A percentile compares a stretch with the other conserved stretches of the same genome.
Evolutionary conservation across 2,888 invertebrate genomes (phyloP).

Genomic region (Tryphoninae sp.): DNA sequence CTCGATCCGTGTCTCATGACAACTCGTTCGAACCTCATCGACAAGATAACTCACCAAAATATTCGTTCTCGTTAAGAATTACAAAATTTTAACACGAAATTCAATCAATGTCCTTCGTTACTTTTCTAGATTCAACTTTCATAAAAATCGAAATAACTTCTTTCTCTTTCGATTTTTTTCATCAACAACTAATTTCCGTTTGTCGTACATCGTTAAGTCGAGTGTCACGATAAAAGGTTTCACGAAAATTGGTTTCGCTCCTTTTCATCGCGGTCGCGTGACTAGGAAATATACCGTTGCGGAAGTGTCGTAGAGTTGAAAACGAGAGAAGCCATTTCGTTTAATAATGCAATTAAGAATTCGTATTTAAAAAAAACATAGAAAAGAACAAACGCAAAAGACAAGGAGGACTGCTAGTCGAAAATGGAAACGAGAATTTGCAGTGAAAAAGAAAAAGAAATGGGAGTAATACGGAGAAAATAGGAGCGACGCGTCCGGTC

Average conservation of each 20-base stretch:
- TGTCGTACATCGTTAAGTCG: neutral
- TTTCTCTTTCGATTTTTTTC: neutral
- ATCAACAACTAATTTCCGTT: neutral
- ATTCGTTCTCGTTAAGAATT: too few species aligned
- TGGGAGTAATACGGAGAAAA: slow-evolving; percentile 11
- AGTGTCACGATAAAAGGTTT: neutral
- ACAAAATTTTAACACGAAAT: too few species aligned
- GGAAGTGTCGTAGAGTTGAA: too few species aligned
- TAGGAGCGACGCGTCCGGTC: slow-evolving; percentile 20
- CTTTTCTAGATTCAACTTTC: neutral
- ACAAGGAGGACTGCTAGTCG: neutral
- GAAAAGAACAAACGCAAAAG: neutral
- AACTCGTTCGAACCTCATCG: too few species aligned
- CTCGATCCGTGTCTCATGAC: too few species aligned
- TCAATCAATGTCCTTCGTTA: too few species aligned
- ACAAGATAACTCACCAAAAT: too few species aligned
- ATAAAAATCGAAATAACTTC: neutral
- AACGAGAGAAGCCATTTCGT: too few species aligned
- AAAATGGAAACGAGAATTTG: neutral
- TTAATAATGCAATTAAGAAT: neutral
- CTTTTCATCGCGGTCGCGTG: too few species aligned
- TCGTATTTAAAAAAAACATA: neutral
- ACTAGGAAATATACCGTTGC: too few species aligned
- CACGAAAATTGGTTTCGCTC: neutral
- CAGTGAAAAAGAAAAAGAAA: neutral